Conservation (phyloP, 2,113 vertebrate genomes). For the Turnix velox region DNA sequence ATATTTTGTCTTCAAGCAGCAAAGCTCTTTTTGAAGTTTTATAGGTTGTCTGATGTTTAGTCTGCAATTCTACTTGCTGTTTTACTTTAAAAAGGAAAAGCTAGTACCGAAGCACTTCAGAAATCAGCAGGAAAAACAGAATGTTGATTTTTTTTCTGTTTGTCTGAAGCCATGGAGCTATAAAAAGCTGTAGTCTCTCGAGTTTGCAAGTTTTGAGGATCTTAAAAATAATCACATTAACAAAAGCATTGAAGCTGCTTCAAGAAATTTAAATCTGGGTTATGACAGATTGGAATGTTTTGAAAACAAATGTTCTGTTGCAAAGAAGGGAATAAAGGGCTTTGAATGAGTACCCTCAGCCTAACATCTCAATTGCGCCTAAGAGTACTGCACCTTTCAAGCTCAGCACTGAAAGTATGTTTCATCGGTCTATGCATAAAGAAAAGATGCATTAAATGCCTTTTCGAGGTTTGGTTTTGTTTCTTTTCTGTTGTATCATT, state of each 20-base stretch:
- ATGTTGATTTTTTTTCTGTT: neutral
- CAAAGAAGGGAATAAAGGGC: neutral
- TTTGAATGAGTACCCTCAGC: neutral
- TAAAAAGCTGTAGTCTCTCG: neutral
- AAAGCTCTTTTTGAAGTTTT: neutral
- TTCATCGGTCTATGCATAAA: neutral
- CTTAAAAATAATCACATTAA: neutral
- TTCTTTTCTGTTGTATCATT: neutral
- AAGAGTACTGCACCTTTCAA: neutral
- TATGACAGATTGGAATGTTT: neutral
- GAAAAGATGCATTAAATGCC: neutral
- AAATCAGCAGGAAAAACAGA: neutral
- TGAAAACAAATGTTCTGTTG: neutral
- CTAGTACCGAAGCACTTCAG: neutral
- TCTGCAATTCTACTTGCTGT: neutral
- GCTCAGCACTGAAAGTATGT: neutral
- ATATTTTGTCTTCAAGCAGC: neutral
- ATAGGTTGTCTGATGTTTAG: neutral
- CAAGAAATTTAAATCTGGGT: neutral
- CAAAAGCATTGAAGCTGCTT: neutral
- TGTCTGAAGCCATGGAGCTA: neutral
- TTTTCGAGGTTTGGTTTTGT: neutral
- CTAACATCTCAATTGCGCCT: fast-evolving
- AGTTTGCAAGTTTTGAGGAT: neutral
- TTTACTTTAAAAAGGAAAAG: neutral